Percentiles rank a stretch among this genome's conserved stretches.
Evolutionary conservation across 2,888 invertebrate species (phyloP).

Genomic region (Liopterus haemorrhoidalis): DNA sequence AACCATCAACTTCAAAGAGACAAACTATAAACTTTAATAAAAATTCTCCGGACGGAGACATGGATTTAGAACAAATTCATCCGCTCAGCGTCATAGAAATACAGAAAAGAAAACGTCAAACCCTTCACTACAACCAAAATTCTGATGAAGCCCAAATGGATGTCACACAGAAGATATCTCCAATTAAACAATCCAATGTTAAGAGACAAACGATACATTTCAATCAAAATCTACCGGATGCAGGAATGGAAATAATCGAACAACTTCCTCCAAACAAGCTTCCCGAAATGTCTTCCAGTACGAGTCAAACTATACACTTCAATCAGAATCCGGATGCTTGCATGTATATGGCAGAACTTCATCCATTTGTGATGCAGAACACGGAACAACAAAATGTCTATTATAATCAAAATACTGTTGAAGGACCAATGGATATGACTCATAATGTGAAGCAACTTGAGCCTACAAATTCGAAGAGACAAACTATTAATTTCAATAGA

Average conservation of each 20-base stretch:
- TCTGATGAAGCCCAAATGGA: not conserved
- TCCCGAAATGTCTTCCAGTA: not conserved
- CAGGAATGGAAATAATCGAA: slow-evolving; percentile 4
- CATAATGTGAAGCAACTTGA: no score
- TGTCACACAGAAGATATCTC: not conserved
- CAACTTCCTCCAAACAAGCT: not conserved
- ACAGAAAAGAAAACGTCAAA: not conserved
- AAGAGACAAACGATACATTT: slow-evolving; percentile 12
- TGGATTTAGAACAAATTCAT: slow-evolving; percentile 7
- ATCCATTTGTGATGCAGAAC: no score
- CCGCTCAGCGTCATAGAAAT: no score
- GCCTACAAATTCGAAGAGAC: not conserved
- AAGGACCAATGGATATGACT: no score
- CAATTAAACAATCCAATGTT: not conserved
- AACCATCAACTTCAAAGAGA: not conserved
- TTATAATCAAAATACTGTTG: no score
- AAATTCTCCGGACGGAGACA: not conserved
- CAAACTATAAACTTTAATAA: slow-evolving; percentile 11
- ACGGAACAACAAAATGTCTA: no score
- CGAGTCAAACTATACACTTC: not conserved
- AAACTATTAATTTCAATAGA: slow-evolving; percentile 1
- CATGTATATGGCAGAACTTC: no score
- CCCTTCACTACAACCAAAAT: not conserved
- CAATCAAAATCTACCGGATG: not conserved
- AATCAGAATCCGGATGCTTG: not conserved